A percentile compares a stretch with the other conserved stretches of the same genome.
These are phyloP conservation scores for Sisyra terminalis DNA, from an alignment of 2,888 invertebrate species.

Conservation along the genomic window DNA sequence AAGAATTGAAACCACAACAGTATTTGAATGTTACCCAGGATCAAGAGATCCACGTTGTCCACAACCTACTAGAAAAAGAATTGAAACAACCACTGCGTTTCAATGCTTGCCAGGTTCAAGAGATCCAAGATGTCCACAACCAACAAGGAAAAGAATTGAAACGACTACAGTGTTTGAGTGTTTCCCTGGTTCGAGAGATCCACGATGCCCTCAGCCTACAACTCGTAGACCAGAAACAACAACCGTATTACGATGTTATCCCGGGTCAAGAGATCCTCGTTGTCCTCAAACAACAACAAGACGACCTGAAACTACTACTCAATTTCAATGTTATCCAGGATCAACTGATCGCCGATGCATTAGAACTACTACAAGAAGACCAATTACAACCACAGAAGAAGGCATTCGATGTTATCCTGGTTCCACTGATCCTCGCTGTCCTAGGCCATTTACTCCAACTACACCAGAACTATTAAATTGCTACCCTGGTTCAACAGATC, in stretches of 20 bases:
- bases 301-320: slow-evolving; percentile 16
- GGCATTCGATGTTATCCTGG: slow-evolving; percentile 24
- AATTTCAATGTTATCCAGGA: slow-evolving; percentile 24
- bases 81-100: slow-evolving; percentile 17
- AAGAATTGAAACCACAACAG: slow-evolving; percentile 19
- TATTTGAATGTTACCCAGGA: slow-evolving; percentile 18
- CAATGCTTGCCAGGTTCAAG: slow-evolving; percentile 23
- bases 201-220: slow-evolving; percentile 17
- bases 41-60: slow-evolving; percentile 16
- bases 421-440: slow-evolving; percentile 17
- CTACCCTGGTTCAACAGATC: slow-evolving; percentile 22
- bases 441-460: slow-evolving; percentile 16
- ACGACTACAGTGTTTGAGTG: slow-evolving; percentile 11
- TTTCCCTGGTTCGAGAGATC: slow-evolving; percentile 19
- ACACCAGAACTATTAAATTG: slow-evolving; percentile 18
- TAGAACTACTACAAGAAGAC: no score
- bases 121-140: slow-evolving; percentile 20
- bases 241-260: slow-evolving; percentile 17
- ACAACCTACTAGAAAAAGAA: slow-evolving; percentile 11
- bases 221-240: slow-evolving; percentile 17
- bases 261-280: slow-evolving; percentile 18
- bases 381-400: slow-evolving; percentile 16
- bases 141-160: slow-evolving; percentile 14
- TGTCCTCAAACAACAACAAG: slow-evolving; percentile 17
- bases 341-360: slow-evolving; percentile 22